A percentile compares a stretch with the other conserved stretches of the same genome.
phyloP scores from a whole-genome alignment of 2,888 invertebrate species.

The Nemurella pictetii region DNA sequence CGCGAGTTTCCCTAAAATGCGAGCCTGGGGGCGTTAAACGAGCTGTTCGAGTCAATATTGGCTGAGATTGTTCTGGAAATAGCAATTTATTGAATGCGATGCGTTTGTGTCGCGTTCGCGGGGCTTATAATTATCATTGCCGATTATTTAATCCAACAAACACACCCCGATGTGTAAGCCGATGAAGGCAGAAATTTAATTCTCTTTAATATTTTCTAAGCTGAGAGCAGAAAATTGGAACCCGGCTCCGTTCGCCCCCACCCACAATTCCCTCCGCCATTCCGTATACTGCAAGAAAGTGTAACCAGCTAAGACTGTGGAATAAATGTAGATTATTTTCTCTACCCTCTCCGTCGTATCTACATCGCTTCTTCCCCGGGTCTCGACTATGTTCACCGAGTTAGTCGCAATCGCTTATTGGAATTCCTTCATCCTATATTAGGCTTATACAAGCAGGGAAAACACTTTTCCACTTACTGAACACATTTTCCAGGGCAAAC shows the following conservation, averaged over 20 bases:
- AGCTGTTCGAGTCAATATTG: not conserved
- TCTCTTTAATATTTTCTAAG: constrained; percentile 20
- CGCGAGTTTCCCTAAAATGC: not conserved
- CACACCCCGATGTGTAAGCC: not conserved
- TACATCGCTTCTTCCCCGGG: not conserved
- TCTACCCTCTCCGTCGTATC: not conserved
- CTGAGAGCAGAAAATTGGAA: constrained; percentile 15
- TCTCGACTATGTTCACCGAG: constrained; percentile 8
- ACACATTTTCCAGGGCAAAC: constrained; percentile 3
- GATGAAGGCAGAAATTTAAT: constrained; percentile 20
- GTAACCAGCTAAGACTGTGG: constrained; percentile 23
- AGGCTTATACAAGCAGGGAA: constrained; percentile 30
- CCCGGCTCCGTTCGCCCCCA: not conserved
- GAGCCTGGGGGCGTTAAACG: not conserved
- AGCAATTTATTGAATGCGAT: not conserved
- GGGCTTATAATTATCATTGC: not conserved
- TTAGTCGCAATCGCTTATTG: constrained; percentile 36
- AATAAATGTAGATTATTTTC: constrained; percentile 31
- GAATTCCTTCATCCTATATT: constrained; percentile 39
- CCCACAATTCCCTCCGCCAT: not conserved
- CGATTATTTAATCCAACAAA: not conserved
- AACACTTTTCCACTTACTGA: constrained; percentile 31
- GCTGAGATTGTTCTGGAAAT: not conserved
- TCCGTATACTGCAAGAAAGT: not conserved
- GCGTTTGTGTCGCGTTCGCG: not conserved